Percentiles rank a stretch among this genome's conserved stretches.
Evolutionary conservation across 2,888 invertebrate genomes (phyloP).

Genomic region (Cantharis rufa): DNA sequence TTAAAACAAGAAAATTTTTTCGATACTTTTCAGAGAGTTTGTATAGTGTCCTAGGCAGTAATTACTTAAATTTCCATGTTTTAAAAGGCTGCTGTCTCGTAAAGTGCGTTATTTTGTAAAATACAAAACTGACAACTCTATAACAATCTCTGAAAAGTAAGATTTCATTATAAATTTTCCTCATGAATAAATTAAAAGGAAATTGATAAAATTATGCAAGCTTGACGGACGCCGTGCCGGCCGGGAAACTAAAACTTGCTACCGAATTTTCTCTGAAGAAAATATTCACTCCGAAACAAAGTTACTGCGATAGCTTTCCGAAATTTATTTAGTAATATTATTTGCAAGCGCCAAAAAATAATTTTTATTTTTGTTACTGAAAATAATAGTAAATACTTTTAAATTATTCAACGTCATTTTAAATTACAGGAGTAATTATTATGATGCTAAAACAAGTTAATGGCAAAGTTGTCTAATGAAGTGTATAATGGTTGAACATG

Average conservation of each 20-base stretch:
- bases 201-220: not conserved
- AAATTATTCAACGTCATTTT: not conserved
- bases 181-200: not conserved
- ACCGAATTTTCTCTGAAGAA: not conserved
- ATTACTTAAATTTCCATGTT: not conserved
- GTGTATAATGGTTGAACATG: not conserved
- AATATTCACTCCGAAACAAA: not conserved
- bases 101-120: not conserved
- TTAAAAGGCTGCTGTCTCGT: not conserved
- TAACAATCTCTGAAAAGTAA: not conserved
- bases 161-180: not conserved
- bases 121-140: not conserved
- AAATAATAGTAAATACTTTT: not conserved
- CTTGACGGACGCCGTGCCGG: not conserved
- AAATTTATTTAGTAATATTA: not conserved
- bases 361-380: not conserved
- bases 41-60: not conserved
- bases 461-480: not conserved
- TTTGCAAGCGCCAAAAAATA: not conserved
- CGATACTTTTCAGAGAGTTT: too few species aligned
- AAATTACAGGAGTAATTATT: not conserved
- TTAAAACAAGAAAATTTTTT: too few species aligned
- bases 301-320: not conserved
- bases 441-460: not conserved
- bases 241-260: not conserved